Percentiles rank a stretch among this genome's conserved stretches.
These are phyloP conservation scores for Protosalanx chinensis DNA, from an alignment of 2,797 vertebrate species.

Conservation along the genomic window DNA sequence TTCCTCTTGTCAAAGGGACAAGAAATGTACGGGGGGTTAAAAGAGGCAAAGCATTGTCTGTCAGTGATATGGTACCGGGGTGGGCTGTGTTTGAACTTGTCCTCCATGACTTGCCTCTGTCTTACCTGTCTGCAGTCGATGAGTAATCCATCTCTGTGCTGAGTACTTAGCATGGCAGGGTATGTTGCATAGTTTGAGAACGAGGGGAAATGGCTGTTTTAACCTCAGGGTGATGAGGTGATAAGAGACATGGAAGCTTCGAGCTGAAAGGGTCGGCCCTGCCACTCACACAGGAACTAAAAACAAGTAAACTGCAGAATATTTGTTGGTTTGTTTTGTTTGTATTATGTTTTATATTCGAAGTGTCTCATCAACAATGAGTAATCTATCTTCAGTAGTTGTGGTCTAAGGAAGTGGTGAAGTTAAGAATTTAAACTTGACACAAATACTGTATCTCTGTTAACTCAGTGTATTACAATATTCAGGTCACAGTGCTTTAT, in stretches of 20 bases:
- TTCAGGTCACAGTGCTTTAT: too few relatives aligned
- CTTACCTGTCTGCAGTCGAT: constrained; percentile 62
- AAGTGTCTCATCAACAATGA: too few relatives aligned
- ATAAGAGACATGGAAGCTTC: constrained; percentile 28
- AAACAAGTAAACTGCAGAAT: neutral
- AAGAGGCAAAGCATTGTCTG: constrained; percentile 58
- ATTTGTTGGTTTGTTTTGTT: neutral
- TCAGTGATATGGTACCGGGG: constrained; percentile 32
- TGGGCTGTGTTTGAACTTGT: constrained; percentile 67
- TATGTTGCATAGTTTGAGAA: constrained; percentile 45
- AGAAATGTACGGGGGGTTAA: constrained; percentile 21
- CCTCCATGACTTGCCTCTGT: constrained; percentile 42
- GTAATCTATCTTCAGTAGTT: too few relatives aligned
- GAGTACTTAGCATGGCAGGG: constrained; percentile 28
- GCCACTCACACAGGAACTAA: neutral
- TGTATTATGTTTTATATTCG: neutral
- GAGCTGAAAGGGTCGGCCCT: constrained; percentile 17
- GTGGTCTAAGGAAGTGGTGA: too few relatives aligned
- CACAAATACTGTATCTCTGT: too few relatives aligned
- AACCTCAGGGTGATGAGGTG: constrained; percentile 44
- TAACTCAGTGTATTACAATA: too few relatives aligned
- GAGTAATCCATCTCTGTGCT: constrained; percentile 66
- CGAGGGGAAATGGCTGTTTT: constrained; percentile 34
- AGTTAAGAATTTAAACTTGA: too few relatives aligned
- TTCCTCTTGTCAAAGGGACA: constrained; percentile 43